These are phyloP conservation scores for Phoxinus dragarum DNA, from an alignment of 2,797 vertebrate species.

Conservation along the genomic window DNA sequence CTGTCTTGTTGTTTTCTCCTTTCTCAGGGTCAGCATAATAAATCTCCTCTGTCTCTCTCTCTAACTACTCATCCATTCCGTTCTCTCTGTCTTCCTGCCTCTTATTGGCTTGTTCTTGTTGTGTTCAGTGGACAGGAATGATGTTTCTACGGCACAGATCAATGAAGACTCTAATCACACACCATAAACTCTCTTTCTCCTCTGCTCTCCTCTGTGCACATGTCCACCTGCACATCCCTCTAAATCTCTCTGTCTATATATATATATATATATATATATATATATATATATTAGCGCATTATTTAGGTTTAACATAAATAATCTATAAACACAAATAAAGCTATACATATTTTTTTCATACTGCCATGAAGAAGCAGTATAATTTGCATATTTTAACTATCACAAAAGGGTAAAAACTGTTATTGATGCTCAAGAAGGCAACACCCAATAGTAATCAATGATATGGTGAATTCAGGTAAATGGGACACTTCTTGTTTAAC, in stretches of 20 bases:
- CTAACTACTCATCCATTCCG: slow-evolving; percentile 21
- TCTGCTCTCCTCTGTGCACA: slow-evolving; percentile 40
- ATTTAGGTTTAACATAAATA: not conserved
- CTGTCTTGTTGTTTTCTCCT: not conserved
- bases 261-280: too few species aligned
- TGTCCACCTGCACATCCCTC: slow-evolving; percentile 12
- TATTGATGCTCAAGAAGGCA: not conserved
- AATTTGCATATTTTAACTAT: not conserved
- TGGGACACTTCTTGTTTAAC: not conserved
- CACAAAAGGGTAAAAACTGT: not conserved
- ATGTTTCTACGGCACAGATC: slow-evolving; percentile 74
- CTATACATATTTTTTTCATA: too few species aligned
- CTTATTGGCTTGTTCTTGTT: slow-evolving; percentile 34
- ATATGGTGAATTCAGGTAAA: not conserved
- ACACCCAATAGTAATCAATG: not conserved
- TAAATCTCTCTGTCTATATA: slow-evolving; percentile 41
- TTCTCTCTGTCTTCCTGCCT: slow-evolving; percentile 47
- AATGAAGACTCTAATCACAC: slow-evolving; percentile 73
- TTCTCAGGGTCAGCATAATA: slow-evolving; percentile 16
- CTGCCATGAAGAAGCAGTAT: not conserved
- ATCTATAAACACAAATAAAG: too few species aligned
- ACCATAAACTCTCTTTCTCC: slow-evolving; percentile 56
- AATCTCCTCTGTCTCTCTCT: not conserved
- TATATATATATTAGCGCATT: too few species aligned
- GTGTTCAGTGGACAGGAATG: slow-evolving; percentile 71